phyloP scores from a whole-genome alignment of 2,113 vertebrate species.

The Nymphicus hollandicus region DNA sequence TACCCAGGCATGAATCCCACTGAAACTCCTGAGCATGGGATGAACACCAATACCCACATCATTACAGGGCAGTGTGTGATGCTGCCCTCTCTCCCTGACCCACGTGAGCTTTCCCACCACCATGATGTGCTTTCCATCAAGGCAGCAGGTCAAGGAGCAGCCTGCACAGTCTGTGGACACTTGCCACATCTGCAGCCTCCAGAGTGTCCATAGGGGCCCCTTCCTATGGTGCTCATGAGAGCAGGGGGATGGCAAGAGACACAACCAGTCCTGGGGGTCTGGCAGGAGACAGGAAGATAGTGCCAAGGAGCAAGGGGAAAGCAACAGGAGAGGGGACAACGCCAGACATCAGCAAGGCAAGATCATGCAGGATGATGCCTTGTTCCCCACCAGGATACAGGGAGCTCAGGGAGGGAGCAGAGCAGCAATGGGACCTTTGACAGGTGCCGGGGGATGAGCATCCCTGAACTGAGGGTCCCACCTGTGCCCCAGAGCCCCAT shows the following conservation, averaged over 20 bases:
- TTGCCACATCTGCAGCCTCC: not conserved
- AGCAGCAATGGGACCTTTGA: fast-evolving
- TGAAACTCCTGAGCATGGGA: not conserved
- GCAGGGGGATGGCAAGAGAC: not conserved
- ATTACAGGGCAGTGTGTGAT: fast-evolving
- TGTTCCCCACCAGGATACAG: not conserved
- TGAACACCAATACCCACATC: not conserved
- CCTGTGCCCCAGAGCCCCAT: not conserved
- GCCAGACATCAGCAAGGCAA: not conserved
- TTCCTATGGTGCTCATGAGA: fast-evolving
- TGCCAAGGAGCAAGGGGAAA: not conserved
- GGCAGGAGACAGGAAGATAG: not conserved
- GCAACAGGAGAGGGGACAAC: not conserved
- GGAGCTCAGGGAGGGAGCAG: not conserved
- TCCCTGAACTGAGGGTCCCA: not conserved
- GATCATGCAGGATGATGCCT: not conserved
- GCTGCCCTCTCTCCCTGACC: not conserved
- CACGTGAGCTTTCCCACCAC: fast-evolving
- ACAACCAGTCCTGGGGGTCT: fast-evolving
- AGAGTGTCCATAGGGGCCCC: fast-evolving
- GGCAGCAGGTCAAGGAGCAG: not conserved
- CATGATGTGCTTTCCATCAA: not conserved
- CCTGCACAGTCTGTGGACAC: fast-evolving
- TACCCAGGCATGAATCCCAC: not conserved
- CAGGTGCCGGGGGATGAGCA: not conserved